phyloP scores from a whole-genome alignment of 1,140 invertebrate species.

The Brachionus koreanus region DNA sequence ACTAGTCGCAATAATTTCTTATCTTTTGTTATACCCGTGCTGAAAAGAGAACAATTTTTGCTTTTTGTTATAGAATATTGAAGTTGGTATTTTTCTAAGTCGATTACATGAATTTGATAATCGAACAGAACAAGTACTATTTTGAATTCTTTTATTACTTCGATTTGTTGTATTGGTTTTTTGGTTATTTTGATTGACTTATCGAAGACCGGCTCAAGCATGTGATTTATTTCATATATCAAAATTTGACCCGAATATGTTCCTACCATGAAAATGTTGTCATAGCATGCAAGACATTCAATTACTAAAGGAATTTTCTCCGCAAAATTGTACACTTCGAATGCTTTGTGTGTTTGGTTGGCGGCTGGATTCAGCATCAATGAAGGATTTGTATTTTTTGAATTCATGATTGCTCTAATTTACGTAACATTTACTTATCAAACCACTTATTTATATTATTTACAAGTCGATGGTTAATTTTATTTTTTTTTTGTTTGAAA shows the following conservation, averaged over 20 bases:
- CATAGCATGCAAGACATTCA: slow-evolving; percentile 35
- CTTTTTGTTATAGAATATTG: slow-evolving; percentile 14
- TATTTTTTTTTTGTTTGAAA: not conserved
- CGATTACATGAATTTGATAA: slow-evolving; percentile 19
- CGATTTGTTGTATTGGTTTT: slow-evolving; percentile 39
- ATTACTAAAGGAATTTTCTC: slow-evolving; percentile 9
- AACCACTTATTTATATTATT: not conserved
- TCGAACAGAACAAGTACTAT: slow-evolving; percentile 30
- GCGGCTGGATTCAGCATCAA: not conserved
- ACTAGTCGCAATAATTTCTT: slow-evolving; percentile 17
- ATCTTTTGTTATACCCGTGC: slow-evolving; percentile 17
- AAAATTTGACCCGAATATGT: slow-evolving; percentile 19
- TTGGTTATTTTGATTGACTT: slow-evolving; percentile 38
- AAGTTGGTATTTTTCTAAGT: slow-evolving; percentile 39
- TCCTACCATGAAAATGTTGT: slow-evolving; percentile 33
- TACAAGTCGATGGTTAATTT: not conserved
- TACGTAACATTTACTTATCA: not conserved
- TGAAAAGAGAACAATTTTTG: slow-evolving; percentile 30
- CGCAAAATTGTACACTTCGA: slow-evolving; percentile 22
- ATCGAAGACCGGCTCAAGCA: slow-evolving; percentile 8
- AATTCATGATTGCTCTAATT: not conserved
- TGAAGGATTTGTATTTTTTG: not conserved
- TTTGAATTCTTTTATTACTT: slow-evolving; percentile 13
- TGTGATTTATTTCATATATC: slow-evolving; percentile 15
- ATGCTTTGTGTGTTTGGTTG: slow-evolving; percentile 15